Conservation (phyloP, 2,888 invertebrate genomes). For the Oligia fasciuncula region DNA sequence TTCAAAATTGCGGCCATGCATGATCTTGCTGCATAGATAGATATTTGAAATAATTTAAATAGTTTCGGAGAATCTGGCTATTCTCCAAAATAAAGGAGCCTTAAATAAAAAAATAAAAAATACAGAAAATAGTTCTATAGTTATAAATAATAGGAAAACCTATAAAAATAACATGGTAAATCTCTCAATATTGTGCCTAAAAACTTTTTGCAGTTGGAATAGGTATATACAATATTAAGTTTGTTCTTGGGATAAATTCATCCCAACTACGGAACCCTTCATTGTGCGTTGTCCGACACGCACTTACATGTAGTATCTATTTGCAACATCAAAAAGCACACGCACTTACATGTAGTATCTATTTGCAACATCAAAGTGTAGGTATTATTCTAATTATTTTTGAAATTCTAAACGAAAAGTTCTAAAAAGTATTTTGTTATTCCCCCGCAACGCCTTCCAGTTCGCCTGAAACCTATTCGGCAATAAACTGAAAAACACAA, state of each 20-base stretch:
- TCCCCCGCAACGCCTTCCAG: conserved; percentile 7
- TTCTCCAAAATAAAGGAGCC: no score
- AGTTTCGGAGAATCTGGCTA: no score
- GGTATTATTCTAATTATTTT: neutral
- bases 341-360: no score
- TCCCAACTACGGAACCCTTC: neutral
- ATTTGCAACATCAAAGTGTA: neutral
- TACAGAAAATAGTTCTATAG: no score
- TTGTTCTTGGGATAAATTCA: neutral
- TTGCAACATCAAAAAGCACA: neutral
- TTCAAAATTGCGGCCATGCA: no score
- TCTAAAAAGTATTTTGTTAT: conserved; percentile 21
- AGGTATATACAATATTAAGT: neutral
- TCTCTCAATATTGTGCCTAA: neutral
- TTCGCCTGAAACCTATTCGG: conserved; percentile 48
- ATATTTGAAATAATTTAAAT: no score
- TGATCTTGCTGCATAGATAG: no score
- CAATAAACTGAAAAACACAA: conserved; percentile 75
- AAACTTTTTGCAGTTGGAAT: neutral
- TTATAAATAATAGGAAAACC: no score
- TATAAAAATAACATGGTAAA: neutral
- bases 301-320: neutral
- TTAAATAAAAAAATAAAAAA: no score
- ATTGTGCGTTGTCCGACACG: neutral
- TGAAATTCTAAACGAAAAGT: neutral